Evolutionary conservation across 2,797 vertebrate genomes (phyloP), one percentile per base, ranked within the genome.

Genomic region (Sylvilagus floridanus): DNA sequence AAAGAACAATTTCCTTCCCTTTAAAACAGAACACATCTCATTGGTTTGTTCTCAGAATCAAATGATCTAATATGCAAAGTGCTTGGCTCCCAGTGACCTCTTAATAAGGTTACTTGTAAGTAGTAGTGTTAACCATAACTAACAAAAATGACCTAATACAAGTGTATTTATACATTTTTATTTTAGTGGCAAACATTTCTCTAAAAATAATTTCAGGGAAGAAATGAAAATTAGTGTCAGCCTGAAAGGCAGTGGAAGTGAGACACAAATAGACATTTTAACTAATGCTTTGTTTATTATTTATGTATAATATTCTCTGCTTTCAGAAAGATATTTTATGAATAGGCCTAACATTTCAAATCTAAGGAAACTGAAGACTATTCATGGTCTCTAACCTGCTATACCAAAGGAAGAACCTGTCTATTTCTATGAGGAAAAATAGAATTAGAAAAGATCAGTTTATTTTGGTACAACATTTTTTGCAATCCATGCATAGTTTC

Each of bases 161-260:
- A 88, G 35, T 69, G 4, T 92, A 47, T 57, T 95, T 63, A 32
- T 54, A 82, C 68, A 68, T 88, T 62, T 91, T 92, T 84, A 90
- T 89, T 89, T 94, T 83, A 62, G 16, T 85, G 32, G 68, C 12
- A 82, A 26, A 30, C 78, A 50, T 60, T 84, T 68, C 35, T 68
- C 83, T 76, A 73, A 76, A 95, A 94, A 37, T 88, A 72, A 47
- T 72, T 88, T 88, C 73, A 93, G 57, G 78, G 73, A 77, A 54
- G n/a, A 94, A 94, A 89, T 95, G 24, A 85, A 89, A 95, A 89
- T 90, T 68, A n/a, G 19, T 50, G 66, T 94, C n/a, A 79, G 60
- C 65, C 85, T 8, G 76, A 88, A 92, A 69, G n/a, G 21, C 63
- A 42, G 60, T 66, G 8, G 47, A 78, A 92, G 79, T 93, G 85